phyloP scores from a whole-genome alignment of 2,888 invertebrate genomes.

The Cataglyphis rosenhaueri region DNA sequence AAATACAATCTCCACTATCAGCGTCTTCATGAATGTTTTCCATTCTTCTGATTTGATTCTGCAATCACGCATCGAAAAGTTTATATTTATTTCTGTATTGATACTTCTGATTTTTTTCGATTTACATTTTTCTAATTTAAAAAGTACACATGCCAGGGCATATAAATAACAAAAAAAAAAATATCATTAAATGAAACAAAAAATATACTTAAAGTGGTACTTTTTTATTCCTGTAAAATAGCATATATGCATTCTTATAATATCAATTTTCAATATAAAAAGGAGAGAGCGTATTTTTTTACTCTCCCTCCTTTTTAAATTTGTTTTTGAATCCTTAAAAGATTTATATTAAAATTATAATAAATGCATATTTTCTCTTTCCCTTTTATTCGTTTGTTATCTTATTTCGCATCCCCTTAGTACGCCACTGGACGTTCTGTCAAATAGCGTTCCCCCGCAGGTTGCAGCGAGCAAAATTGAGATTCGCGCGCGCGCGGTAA shows the following conservation, averaged over 20 bases:
- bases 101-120: not conserved
- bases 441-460: not conserved
- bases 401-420: not conserved
- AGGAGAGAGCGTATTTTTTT: not conserved
- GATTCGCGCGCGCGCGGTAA: conserved; percentile 44
- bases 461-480: not conserved
- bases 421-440: not conserved
- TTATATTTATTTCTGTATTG: not conserved
- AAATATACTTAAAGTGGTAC: not conserved
- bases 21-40: no score
- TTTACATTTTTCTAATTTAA: not conserved
- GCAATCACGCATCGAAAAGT: not conserved
- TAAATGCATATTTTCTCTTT: conserved; percentile 1
- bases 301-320: not conserved
- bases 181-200: not conserved
- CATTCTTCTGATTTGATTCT: not conserved
- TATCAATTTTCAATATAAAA: not conserved
- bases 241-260: not conserved
- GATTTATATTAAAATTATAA: not conserved
- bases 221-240: not conserved
- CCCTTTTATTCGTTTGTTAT: not conserved
- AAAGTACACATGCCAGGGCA: not conserved
- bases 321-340: not conserved
- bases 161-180: not conserved
- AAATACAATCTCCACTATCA: not conserved